Evolutionary conservation across 2,797 vertebrate species (phyloP).

Genomic region (Megalops cyprinoides): DNA sequence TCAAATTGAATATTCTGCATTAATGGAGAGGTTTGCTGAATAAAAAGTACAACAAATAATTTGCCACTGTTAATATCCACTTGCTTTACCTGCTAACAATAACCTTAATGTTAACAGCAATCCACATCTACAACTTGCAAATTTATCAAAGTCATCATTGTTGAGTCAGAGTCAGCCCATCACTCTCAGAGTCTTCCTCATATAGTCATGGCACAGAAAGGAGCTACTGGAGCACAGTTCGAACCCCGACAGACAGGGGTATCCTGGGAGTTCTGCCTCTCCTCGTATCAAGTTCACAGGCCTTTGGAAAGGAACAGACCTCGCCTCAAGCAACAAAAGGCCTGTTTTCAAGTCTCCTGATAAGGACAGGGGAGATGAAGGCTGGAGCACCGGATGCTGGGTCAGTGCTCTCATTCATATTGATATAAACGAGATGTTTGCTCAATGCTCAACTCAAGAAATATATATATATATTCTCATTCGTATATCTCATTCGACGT

Average conservation of each 20-base stretch:
- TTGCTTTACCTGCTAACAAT: background rate
- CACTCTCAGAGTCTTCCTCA: background rate
- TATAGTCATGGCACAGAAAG: background rate
- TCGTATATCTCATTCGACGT: too few relatives aligned
- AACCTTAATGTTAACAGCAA: background rate
- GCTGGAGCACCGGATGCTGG: background rate
- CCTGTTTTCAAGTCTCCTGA: background rate
- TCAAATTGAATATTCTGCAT: too few relatives aligned
- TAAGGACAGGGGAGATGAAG: background rate
- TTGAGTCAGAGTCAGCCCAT: background rate
- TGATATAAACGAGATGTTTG: background rate
- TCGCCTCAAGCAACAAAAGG: background rate
- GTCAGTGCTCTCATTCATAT: background rate
- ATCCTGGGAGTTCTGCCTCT: conserved; percentile 13
- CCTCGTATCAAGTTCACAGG: conserved; percentile 4
- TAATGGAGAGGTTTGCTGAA: too few relatives aligned
- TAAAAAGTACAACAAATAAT: background rate
- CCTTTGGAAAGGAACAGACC: background rate
- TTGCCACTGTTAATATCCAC: background rate
- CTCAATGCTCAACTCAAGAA: background rate
- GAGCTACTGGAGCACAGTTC: background rate
- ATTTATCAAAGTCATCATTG: too few relatives aligned
- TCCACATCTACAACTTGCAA: background rate
- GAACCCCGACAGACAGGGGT: background rate
- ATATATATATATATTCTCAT: background rate